Conservation (phyloP, 1,140 invertebrate species). For the Portunus trituberculatus region DNA sequence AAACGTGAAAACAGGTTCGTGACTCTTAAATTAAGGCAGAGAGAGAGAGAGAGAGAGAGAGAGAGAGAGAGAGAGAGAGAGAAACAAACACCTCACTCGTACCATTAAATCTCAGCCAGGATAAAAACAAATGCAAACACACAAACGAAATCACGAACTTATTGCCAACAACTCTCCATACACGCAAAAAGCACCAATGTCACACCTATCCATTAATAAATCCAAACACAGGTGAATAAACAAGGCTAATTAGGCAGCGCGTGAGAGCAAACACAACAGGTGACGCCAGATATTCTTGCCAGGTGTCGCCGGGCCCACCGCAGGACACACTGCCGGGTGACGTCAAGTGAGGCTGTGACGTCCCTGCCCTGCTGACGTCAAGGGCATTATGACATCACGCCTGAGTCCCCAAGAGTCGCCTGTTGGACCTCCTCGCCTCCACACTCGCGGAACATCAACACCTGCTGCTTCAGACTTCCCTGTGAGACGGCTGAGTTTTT, state of each 20-base stretch:
- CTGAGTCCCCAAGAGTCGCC: not conserved
- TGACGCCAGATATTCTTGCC: not conserved
- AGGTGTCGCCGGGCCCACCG: not conserved
- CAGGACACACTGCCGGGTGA: not conserved
- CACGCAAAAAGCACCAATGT: not conserved
- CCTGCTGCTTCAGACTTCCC: not conserved
- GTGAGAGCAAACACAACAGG: not conserved
- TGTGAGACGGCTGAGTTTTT: not conserved
- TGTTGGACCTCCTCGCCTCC: not conserved
- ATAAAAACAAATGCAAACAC: not conserved
- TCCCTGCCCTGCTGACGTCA: not conserved
- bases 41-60: not conserved
- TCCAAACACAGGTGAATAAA: conserved; percentile 13
- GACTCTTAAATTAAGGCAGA: not conserved
- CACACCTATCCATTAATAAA: conserved; percentile 8
- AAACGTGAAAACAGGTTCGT: not conserved
- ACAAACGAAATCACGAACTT: not conserved
- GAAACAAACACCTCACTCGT: not conserved
- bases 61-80: not conserved
- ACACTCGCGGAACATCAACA: not conserved
- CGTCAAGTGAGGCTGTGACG: conserved; percentile 9
- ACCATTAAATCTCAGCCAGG: not conserved
- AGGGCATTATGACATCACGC: not conserved
- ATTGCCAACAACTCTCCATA: not conserved
- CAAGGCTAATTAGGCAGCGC: not conserved